Evolutionary conservation across 2,888 invertebrate species (phyloP).

Genomic region (Stomorhina lunata): DNA sequence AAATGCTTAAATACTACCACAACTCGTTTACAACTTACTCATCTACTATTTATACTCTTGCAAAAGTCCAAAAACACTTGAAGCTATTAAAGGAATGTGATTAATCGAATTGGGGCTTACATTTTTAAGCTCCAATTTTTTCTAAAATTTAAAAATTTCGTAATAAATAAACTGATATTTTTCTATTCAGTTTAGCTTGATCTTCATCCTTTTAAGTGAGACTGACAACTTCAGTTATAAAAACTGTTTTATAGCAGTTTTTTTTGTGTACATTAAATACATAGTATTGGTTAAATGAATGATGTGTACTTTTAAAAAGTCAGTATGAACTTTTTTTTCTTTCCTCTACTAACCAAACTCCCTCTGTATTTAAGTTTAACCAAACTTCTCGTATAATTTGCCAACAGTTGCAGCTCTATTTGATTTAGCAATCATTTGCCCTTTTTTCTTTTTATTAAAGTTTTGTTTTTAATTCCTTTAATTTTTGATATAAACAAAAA

Average conservation of each 20-base stretch:
- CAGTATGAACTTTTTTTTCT: background rate
- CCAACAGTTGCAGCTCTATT: constrained; percentile 26
- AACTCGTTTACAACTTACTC: constrained; percentile 32
- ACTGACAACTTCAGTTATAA: background rate
- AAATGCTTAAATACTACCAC: constrained; percentile 53
- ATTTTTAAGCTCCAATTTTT: no score
- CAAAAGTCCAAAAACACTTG: background rate
- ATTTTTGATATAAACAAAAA: background rate
- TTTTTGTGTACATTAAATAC: no score
- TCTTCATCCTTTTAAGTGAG: no score
- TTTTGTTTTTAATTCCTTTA: background rate
- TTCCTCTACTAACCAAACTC: background rate
- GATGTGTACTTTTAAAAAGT: constrained; percentile 3
- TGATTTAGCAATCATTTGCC: constrained; percentile 28
- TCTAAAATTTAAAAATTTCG: no score
- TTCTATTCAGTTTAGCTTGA: no score
- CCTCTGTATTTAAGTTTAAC: background rate
- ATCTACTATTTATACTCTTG: background rate
- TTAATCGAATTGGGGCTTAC: background rate
- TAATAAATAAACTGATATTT: no score
- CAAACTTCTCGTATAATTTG: background rate
- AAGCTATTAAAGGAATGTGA: background rate
- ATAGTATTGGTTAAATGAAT: no score
- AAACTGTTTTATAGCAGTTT: no score
- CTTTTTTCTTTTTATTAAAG: background rate